Base-by-base conservation (phyloP, 2,113 vertebrate species). In the Microtus pennsylvanicus region DNA sequence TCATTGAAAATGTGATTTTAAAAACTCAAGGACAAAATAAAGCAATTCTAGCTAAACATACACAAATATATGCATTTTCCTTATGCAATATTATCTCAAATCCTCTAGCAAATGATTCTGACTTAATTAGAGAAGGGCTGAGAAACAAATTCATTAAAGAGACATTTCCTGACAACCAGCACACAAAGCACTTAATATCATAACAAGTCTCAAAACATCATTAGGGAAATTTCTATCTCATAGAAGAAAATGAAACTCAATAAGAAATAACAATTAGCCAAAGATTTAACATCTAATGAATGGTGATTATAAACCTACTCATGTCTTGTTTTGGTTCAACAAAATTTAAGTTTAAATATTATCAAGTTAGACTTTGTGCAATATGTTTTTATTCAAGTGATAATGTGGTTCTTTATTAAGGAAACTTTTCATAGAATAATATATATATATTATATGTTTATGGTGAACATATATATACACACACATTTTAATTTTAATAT, bases 241-340 rank as follows among this genome's bases (percentile, higher is more conserved):
- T 35, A 87, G 35, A 95, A 78, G 38, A 91, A 97, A 76, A 65
- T 87, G 14, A 89, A 93, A 87, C 21, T 70, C 33, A 52, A 26
- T 47, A 85, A 87, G 2, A 65, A 52, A 74, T 4, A 52, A 74
- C 74, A 75, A 90, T 94, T 90, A 94, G 17, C 7, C 42, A 87
- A 87, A 52, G 63, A 75, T 75, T 93, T 87, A 80, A 52, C 8
- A 85, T 93, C 3, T 70, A 91, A 91, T 69, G 38, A 93, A 4
- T 87, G n/a, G 8, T 95, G 17, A 89, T 42, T 74, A 93, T 5
- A 65, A 69, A 90, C 92, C 13, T 77, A 16, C 65, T 88, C 86
- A 17, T 11, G 17, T 82, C 9, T 61, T 92, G 38, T 89, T 22
- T 61, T 89, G 3, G 38, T 76, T 21, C 1, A 45, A 33, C 26